These are phyloP conservation scores for Gallirallus australis DNA, from an alignment of 2,797 vertebrate genomes.

Conservation along the genomic window DNA sequence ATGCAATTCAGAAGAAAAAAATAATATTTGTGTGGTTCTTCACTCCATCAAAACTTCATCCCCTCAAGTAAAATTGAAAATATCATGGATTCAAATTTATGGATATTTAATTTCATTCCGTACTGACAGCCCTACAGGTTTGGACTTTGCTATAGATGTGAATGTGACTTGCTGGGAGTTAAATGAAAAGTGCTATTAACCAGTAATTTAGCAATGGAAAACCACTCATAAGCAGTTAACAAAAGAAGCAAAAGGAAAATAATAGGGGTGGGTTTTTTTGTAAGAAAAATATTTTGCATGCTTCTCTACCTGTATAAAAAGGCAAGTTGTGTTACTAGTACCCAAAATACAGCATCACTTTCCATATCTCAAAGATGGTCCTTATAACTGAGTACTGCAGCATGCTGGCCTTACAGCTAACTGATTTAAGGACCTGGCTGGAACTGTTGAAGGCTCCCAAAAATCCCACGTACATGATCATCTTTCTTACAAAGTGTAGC, in stretches of 20 bases:
- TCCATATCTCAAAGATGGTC: neutral
- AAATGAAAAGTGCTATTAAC: neutral
- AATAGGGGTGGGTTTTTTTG: neutral
- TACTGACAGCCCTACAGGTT: neutral
- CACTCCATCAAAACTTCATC: neutral
- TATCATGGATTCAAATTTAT: neutral
- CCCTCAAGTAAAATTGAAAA: neutral
- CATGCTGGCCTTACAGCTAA: neutral
- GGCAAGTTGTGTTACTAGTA: neutral
- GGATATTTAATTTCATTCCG: neutral
- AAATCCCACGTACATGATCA: neutral
- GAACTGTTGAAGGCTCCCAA: neutral
- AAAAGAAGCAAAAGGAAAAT: neutral
- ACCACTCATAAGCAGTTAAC: neutral
- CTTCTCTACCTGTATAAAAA: neutral
- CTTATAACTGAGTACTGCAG: neutral
- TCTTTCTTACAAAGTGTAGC: neutral
- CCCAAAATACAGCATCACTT: neutral
- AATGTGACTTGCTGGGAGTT: neutral
- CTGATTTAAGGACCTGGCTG: neutral
- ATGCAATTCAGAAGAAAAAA: neutral
- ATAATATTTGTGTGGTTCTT: neutral
- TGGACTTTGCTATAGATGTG: neutral
- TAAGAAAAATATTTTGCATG: neutral
- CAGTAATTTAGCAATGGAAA: neutral